These are phyloP conservation scores for Actinemys pallida DNA, from an alignment of 2,113 vertebrate species.

Conservation along the genomic window DNA sequence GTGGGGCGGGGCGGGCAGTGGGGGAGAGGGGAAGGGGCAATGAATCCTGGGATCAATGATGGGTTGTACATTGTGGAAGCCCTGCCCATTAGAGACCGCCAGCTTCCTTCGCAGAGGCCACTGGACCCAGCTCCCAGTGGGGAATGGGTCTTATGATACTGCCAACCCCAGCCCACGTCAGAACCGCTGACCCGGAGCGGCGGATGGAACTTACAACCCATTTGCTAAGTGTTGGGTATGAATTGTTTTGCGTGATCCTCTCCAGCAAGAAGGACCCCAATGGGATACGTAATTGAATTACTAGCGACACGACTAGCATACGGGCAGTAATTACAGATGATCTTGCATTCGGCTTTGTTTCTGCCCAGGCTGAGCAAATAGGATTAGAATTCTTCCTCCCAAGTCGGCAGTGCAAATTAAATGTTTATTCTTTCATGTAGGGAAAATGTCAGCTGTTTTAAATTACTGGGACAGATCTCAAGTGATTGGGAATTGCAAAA, in stretches of 20 bases:
- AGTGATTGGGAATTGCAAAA: not conserved
- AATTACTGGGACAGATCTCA: slow-evolving; percentile 21
- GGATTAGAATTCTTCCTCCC: slow-evolving; percentile 71
- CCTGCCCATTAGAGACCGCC: not conserved
- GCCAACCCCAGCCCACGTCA: not conserved
- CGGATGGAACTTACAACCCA: not conserved
- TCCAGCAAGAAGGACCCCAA: not conserved
- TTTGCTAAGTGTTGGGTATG: not conserved
- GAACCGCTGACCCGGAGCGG: not conserved
- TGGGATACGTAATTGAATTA: slow-evolving; percentile 32
- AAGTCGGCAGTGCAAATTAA: slow-evolving; percentile 58
- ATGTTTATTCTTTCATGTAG: slow-evolving; percentile 75
- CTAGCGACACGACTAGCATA: fast-evolving
- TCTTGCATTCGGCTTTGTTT: not conserved
- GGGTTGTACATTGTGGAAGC: not conserved
- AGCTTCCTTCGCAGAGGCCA: not conserved
- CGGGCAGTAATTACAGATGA: not conserved
- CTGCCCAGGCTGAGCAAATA: slow-evolving; percentile 41
- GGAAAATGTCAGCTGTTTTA: slow-evolving; percentile 67
- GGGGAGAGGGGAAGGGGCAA: not conserved
- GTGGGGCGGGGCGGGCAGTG: too few species aligned
- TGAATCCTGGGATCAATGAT: not conserved
- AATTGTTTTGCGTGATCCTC: not conserved
- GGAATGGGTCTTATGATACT: fast-evolving
- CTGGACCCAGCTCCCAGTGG: fast-evolving